These are phyloP conservation scores for Meta bourneti DNA, from an alignment of 2,888 invertebrate species.

Conservation along the genomic window DNA sequence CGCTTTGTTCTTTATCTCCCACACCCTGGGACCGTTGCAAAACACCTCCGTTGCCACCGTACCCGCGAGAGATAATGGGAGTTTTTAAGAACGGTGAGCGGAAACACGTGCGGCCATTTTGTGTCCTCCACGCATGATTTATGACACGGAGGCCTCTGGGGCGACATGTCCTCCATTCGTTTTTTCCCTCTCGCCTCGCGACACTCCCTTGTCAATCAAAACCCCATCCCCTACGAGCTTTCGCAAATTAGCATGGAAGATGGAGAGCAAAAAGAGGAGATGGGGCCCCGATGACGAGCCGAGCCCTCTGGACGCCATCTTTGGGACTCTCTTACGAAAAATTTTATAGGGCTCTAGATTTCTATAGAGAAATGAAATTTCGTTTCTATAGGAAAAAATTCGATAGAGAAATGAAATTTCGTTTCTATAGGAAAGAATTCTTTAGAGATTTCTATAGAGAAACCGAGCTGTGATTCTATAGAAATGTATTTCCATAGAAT, in stretches of 20 bases:
- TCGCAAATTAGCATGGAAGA: constrained; percentile 61
- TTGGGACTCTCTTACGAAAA: background rate
- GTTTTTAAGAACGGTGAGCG: constrained; percentile 56
- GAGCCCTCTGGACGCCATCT: background rate
- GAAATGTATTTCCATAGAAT: too few species aligned
- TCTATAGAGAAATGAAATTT: too few species aligned
- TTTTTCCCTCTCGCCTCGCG: background rate
- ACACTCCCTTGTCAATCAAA: constrained; percentile 65
- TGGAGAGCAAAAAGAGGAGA: background rate
- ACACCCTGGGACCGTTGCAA: background rate
- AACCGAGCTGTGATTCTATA: too few species aligned
- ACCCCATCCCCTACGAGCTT: constrained; percentile 32
- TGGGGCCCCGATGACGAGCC: background rate
- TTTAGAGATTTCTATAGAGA: too few species aligned
- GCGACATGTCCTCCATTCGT: constrained; percentile 35
- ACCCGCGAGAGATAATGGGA: constrained; percentile 38
- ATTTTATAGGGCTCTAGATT: background rate
- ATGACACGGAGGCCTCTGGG: constrained; percentile 61
- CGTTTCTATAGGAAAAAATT: too few species aligned
- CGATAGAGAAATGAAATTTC: too few species aligned
- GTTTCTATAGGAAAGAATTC: too few species aligned
- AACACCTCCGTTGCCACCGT: constrained; percentile 2
- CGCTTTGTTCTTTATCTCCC: background rate
- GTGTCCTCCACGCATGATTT: constrained; percentile 62
- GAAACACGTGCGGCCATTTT: constrained; percentile 67